Base-by-base conservation (phyloP, 2,888 invertebrate species). In the Pollenia amentaria region DNA sequence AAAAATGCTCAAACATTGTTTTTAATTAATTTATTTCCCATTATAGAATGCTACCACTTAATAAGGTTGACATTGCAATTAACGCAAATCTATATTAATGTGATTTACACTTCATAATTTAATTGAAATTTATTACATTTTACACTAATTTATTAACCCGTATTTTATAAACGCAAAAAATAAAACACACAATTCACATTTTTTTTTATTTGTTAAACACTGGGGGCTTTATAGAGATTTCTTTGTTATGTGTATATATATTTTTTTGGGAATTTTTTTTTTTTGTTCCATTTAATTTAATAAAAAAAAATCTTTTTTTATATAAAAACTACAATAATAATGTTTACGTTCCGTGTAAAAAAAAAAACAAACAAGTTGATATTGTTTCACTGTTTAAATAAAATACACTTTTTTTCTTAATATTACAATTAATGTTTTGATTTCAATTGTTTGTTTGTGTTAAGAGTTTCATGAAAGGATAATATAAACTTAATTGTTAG, bases 241-340 rank as follows among this genome's bases (percentile, higher is more conserved):
- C 9, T 73, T 83, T 83, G 64, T 75, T 69, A 46, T 46, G 65
- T 29, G 42, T 44, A 14, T 65, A 21, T 72, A 46, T 60, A 60
- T 51, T 6, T 29, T 29, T 29, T 29, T 4, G 4, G 29, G 4
- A 6, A 6, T 81, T 64, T 60, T 55, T 18, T 53, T 14, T 64
- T 65, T 75, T 60, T 79, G 14, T 84, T 73, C 72, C 44, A 72
- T 85, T 85, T 62, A 48, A 48, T 75, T 51, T 42, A 73, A 67
- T 80, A 51, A 70, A 46, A 46, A 79, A 51, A 82, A 78, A 82
- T 21, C 21, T 76, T 29, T 76, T 38, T 62, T 12, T 18, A 21
- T 42, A 53, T 72, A 87, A 79, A 87, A 76, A 53, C 83, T 87
- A 84, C 87, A 78, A 64, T 87, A 84, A 77, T 87, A 73, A 79